A percentile compares a stretch with the other conserved stretches of the same genome.
Evolutionary conservation across 2,888 invertebrate genomes (phyloP).

Genomic region (Protophormia terraenovae): DNA sequence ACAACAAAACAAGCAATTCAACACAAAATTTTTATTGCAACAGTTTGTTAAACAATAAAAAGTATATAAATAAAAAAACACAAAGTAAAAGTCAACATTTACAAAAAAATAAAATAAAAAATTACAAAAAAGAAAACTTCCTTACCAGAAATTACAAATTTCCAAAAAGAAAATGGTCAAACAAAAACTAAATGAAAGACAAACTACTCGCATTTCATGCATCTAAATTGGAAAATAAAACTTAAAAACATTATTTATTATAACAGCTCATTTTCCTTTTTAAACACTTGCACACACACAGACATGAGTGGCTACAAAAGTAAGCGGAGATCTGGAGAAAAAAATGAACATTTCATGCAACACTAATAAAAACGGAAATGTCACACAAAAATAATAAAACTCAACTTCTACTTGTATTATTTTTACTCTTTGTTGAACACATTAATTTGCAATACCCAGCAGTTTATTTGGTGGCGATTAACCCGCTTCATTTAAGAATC

Average conservation of each 20-base stretch:
- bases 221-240: slow-evolving; percentile 20
- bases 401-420: not conserved
- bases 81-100: not conserved
- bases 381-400: slow-evolving; percentile 36
- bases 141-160: not conserved
- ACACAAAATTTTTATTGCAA: slow-evolving; percentile 39
- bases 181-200: slow-evolving; percentile 7
- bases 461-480: too few relatives aligned
- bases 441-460: not conserved
- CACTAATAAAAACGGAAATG: slow-evolving; percentile 43
- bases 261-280: slow-evolving; percentile 38
- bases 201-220: not conserved
- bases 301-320: not conserved
- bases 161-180: not conserved
- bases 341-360: slow-evolving; percentile 32
- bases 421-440: too few relatives aligned
- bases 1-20: slow-evolving; percentile 12
- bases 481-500: too few relatives aligned
- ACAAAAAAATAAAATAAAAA: not conserved
- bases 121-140: too few relatives aligned
- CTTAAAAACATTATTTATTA: slow-evolving; percentile 12
- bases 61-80: not conserved
- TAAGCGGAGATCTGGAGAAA: not conserved
- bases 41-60: slow-evolving; percentile 51
- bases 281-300: not conserved